These are phyloP conservation scores for Philereme vetulata DNA, from an alignment of 2,888 invertebrate species.

Conservation along the genomic window DNA sequence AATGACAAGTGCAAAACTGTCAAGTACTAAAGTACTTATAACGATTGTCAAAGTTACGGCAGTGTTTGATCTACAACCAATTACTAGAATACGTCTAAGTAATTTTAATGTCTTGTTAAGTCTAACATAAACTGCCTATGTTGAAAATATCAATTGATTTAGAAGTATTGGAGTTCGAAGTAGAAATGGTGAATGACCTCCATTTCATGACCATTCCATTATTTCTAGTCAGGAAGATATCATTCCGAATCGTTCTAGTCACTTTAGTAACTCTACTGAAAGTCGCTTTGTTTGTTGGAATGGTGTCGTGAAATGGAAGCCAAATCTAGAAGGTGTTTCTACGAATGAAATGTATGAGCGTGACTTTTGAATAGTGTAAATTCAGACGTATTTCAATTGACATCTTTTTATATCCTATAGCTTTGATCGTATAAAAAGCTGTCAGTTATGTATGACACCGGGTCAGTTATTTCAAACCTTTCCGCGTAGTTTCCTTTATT, in stretches of 20 bases:
- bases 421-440: slow-evolving; percentile 11
- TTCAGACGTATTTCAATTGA: slow-evolving; percentile 8
- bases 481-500: slow-evolving; percentile 48
- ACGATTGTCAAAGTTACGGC: slow-evolving; percentile 35
- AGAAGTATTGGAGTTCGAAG: slow-evolving; percentile 43
- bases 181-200: slow-evolving; percentile 17
- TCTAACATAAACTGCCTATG: slow-evolving; percentile 78
- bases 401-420: slow-evolving; percentile 9
- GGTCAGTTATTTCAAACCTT: slow-evolving; percentile 42
- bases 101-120: slow-evolving; percentile 62
- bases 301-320: slow-evolving; percentile 34
- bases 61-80: slow-evolving; percentile 52
- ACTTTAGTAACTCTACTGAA: slow-evolving; percentile 19
- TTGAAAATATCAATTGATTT: slow-evolving; percentile 66
- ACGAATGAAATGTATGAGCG: slow-evolving; percentile 8
- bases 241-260: slow-evolving; percentile 37
- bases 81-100: slow-evolving; percentile 71
- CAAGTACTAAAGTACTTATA: background rate
- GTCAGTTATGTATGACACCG: slow-evolving; percentile 7
- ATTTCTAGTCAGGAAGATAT: slow-evolving; percentile 30
- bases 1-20: slow-evolving; percentile 24
- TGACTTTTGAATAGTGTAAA: slow-evolving; percentile 10
- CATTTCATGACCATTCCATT: slow-evolving; percentile 35
- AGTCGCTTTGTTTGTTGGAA: slow-evolving; percentile 11
- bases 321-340: slow-evolving; percentile 23